Percentiles rank a stretch among this genome's conserved stretches.
Conservation (phyloP, 2,113 vertebrate genomes). For the Manacus vitellinus region DNA sequence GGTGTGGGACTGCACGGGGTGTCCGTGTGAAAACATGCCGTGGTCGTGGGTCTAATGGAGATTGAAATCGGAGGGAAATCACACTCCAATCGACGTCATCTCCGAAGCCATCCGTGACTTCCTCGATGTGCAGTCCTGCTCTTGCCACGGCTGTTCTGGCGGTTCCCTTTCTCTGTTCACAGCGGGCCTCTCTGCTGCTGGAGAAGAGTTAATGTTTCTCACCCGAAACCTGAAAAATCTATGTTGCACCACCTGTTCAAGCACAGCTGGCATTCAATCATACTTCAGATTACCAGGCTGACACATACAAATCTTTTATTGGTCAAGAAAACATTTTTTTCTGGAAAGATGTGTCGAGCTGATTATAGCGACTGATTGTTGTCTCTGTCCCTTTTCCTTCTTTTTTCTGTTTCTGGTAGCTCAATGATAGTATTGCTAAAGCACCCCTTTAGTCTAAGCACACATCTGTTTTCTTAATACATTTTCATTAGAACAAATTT, state of each 20-base stretch:
- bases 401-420: not conserved
- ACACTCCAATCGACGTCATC: fast-evolving
- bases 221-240: not conserved
- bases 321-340: not conserved
- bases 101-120: fast-evolving
- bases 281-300: not conserved
- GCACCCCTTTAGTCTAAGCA: not conserved
- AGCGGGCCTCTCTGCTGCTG: not conserved
- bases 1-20: fast-evolving
- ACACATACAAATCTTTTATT: not conserved
- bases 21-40: fast-evolving
- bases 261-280: not conserved
- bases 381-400: not conserved
- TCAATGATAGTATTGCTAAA: not conserved
- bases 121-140: not conserved
- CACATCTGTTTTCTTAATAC: not conserved
- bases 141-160: fast-evolving
- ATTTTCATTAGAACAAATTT: not conserved
- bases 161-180: fast-evolving
- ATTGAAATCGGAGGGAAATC: not conserved
- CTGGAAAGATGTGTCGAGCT: not conserved
- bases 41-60: not conserved
- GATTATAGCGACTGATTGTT: not conserved
- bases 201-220: not conserved
- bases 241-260: not conserved